Percentiles rank a stretch among this genome's conserved stretches.
Conservation (phyloP, 2,888 invertebrate species). For the Ommatoiulus sabulosus region DNA sequence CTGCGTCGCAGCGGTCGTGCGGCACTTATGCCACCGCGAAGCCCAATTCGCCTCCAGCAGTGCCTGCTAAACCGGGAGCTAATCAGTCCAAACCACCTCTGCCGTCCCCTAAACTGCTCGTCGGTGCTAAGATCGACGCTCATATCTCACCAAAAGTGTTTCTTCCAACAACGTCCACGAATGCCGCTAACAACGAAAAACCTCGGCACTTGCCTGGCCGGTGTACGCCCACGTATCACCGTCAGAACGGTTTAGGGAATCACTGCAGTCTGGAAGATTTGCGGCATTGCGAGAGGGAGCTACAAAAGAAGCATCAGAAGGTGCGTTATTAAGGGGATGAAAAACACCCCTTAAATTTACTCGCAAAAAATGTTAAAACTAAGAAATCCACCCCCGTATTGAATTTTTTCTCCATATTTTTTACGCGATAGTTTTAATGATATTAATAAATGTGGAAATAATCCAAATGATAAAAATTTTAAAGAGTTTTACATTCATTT, state of each 20-base stretch:
- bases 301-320: conserved; percentile 62
- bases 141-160: conserved; percentile 82
- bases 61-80: conserved; percentile 50
- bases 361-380: too few species aligned
- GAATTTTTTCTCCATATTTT: too few species aligned
- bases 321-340: conserved; percentile 52
- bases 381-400: too few species aligned
- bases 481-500: too few species aligned
- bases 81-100: conserved; percentile 59
- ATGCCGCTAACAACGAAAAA: conserved; percentile 65
- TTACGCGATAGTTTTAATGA: too few species aligned
- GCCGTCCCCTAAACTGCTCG: conserved; percentile 58
- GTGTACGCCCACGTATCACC: conserved; percentile 62
- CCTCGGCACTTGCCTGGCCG: conserved; percentile 61
- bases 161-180: conserved; percentile 80
- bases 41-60: conserved; percentile 30
- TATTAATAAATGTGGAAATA: too few species aligned
- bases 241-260: conserved; percentile 59
- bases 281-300: conserved; percentile 65
- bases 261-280: conserved; percentile 68
- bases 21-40: neutral
- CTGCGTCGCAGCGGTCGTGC: neutral
- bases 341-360: too few species aligned
- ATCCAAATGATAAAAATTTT: too few species aligned
- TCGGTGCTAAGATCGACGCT: conserved; percentile 57